Evolutionary conservation across 2,113 vertebrate species (phyloP), one percentile per base, ranked within the genome.

Genomic region (Esox niger): DNA sequence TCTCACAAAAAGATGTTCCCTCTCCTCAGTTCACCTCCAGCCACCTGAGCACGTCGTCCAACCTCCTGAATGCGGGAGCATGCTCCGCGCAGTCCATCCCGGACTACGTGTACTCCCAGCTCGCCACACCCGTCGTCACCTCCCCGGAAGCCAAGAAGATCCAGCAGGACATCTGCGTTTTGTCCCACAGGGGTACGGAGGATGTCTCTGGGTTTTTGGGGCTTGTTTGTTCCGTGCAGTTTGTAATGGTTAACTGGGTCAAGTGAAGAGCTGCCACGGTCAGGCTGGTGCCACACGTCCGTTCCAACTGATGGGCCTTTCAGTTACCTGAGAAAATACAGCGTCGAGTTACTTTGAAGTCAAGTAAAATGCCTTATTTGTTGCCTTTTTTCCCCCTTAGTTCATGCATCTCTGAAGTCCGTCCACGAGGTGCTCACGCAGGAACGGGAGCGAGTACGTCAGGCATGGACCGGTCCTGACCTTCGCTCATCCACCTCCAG

Each of bases 1-100:
- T 52, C 38, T n/a, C n/a, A n/a, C n/a, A n/a, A n/a, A n/a, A n/a
- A n/a, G n/a, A n/a, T n/a, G n/a, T n/a, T n/a, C n/a, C 20, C 20
- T 10, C 33, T 2, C 13, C 20, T 30, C 54, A 90, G 89, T 79
- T 89, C 31, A 79, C 81, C 0, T 82, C 82, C 23, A 87, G 70
- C 60, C 80, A 89, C 46, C 69, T 91, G 75, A 76, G 64, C n/a
- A 33, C 21, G 2, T 69, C 70, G 7, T 10, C 65, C 43, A 65
- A 61, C 21, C 52, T 82, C 31, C 78, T 82, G 23, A 69, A 25
- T 47, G 55, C 27, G 25, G 27, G 27, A 3, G 29, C 5, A 1
- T 0, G 88, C 1, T 97, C 96, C 0, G 92, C 95, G 20, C 93
- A 93, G 81, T 97, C 96, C 79, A 92, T 97, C 32, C 96, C 95